These are phyloP conservation scores for Carduelis carduelis DNA, from an alignment of 2,797 vertebrate species.

Conservation along the genomic window DNA sequence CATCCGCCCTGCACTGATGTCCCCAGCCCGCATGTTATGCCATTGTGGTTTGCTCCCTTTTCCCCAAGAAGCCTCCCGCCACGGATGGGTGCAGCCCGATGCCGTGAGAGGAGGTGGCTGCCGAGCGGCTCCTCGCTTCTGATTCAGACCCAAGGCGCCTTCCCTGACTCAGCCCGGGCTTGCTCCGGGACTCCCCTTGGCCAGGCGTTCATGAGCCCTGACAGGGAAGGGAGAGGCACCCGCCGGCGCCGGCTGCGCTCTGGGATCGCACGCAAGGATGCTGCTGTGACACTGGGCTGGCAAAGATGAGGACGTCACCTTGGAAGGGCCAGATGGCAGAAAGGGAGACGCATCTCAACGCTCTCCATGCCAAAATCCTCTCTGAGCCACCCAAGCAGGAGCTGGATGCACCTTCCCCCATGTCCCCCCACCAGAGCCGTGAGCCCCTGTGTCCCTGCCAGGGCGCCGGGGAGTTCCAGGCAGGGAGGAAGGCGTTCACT, in stretches of 20 bases:
- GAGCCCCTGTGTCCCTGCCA: neutral
- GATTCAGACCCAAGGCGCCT: neutral
- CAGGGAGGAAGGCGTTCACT: slow-evolving; percentile 36
- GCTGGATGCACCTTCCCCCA: too few species aligned
- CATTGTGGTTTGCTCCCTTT: neutral
- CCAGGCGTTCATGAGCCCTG: neutral
- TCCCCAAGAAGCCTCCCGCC: neutral
- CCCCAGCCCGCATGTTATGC: rapidly evolving
- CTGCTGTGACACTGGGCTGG: neutral
- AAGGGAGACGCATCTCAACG: neutral
- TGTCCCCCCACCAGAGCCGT: rapidly evolving
- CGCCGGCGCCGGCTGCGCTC: neutral
- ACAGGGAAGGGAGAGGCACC: neutral
- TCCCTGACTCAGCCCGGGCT: slow-evolving; percentile 2
- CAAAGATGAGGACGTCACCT: neutral
- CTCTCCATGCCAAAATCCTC: neutral
- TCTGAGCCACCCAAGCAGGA: neutral
- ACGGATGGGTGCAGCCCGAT: neutral
- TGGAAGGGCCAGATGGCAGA: neutral
- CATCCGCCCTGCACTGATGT: rapidly evolving
- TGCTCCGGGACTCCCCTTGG: neutral
- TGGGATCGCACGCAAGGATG: neutral
- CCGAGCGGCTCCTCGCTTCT: neutral
- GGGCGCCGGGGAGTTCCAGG: neutral
- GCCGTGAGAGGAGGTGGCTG: neutral